phyloP scores from a whole-genome alignment of 2,113 vertebrate genomes.

The Triplophysa siluroides region DNA sequence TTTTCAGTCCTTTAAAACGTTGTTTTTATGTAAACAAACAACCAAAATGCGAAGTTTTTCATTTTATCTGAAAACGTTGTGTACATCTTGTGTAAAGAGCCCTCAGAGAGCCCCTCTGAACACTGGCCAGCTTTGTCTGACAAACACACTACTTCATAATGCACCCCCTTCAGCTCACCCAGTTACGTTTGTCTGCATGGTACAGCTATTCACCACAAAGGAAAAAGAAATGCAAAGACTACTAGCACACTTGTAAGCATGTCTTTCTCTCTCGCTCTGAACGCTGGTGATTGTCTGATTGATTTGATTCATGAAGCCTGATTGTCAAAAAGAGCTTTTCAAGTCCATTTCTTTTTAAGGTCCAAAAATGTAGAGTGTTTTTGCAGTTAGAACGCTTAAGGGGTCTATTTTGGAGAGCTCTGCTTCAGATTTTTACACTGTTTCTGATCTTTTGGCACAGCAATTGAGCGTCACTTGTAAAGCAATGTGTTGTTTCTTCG shows the following conservation, averaged over 20 bases:
- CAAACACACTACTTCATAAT: conserved; percentile 55
- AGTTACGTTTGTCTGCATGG: conserved; percentile 51
- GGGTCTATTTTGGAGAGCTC: too few species aligned
- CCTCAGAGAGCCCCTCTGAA: conserved; percentile 21
- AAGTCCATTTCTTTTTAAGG: background rate
- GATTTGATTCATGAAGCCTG: conserved; percentile 30
- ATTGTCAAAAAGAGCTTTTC: conserved; percentile 23
- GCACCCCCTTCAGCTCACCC: conserved; percentile 46
- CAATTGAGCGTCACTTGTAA: too few species aligned
- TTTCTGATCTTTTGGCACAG: too few species aligned
- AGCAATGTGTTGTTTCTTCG: too few species aligned
- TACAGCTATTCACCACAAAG: conserved; percentile 42
- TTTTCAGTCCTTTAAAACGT: too few species aligned
- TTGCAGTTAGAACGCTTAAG: too few species aligned
- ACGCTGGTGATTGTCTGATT: conserved; percentile 41
- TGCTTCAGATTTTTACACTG: too few species aligned
- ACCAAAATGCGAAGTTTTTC: too few species aligned
- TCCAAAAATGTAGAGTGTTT: background rate
- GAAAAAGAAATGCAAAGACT: conserved; percentile 41
- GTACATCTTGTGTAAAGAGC: too few species aligned
- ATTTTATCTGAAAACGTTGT: too few species aligned
- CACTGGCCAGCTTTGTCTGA: conserved; percentile 46
- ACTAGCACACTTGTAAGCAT: background rate
- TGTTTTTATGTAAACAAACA: too few species aligned
- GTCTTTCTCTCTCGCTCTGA: conserved; percentile 30